These are phyloP conservation scores for Axinella damicornis DNA, from an alignment of 37 sponge, comb jelly and placozoan genomes.

Conservation along the genomic window DNA sequence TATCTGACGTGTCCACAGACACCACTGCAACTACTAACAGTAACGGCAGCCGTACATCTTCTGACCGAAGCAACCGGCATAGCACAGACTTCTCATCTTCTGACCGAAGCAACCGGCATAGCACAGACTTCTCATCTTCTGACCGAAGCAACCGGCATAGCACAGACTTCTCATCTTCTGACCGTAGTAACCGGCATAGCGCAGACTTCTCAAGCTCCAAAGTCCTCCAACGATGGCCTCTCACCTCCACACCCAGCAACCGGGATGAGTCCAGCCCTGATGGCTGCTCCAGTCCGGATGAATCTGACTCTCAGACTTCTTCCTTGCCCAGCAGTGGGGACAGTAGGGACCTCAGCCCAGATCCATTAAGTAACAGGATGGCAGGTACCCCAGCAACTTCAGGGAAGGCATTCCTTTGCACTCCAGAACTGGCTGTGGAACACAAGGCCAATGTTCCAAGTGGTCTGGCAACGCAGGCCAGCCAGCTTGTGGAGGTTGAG, in stretches of 20 bases:
- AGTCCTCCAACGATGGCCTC: constrained; percentile 1
- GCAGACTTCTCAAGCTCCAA: not conserved
- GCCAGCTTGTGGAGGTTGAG: constrained; percentile 9
- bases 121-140: not conserved
- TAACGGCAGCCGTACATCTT: not conserved
- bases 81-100: constrained; percentile 2
- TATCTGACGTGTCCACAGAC: not conserved
- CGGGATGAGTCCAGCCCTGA: constrained; percentile 33
- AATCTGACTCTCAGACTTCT: not conserved
- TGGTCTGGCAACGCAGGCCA: constrained; percentile 29
- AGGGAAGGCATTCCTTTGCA: not conserved
- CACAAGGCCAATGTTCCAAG: not conserved
- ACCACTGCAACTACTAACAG: not conserved
- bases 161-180: no score
- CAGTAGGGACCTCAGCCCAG: not conserved
- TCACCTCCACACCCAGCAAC: constrained; percentile 48
- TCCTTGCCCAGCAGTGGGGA: not conserved
- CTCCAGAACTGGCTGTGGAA: not conserved
- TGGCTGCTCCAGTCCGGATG: constrained; percentile 45
- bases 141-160: no score
- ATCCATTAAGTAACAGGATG: not conserved
- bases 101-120: no score
- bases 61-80: no score
- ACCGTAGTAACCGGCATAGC: not conserved
- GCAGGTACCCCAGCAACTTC: not conserved